These are phyloP conservation scores for Polydrusus pterygomalis DNA, from an alignment of 2,888 invertebrate species.

Conservation along the genomic window DNA sequence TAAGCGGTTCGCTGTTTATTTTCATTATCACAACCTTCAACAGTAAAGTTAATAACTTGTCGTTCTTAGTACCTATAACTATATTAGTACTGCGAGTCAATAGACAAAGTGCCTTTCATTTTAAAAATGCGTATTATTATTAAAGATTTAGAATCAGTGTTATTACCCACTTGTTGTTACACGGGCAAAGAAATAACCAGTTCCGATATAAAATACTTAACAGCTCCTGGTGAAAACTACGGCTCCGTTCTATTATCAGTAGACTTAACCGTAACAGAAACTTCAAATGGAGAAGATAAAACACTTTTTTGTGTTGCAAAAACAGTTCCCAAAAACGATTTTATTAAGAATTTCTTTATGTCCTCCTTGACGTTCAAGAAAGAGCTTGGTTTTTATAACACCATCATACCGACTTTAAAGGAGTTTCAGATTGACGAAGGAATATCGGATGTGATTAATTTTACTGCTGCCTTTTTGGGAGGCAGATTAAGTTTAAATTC, in stretches of 20 bases:
- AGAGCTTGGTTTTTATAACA: constrained; percentile 73
- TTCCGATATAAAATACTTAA: constrained; percentile 61
- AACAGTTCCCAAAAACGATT: constrained; percentile 55
- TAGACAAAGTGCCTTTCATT: not conserved
- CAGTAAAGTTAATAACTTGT: not conserved
- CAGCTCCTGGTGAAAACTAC: constrained; percentile 77
- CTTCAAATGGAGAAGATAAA: constrained; percentile 38
- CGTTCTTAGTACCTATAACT: not conserved
- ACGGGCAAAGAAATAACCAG: constrained; percentile 34
- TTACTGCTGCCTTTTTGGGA: constrained; percentile 72
- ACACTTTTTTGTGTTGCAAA: constrained; percentile 55
- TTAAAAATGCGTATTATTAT: constrained; percentile 15
- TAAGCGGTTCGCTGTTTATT: not conserved
- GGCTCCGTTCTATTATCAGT: constrained; percentile 75
- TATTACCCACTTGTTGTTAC: constrained; percentile 13
- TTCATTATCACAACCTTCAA: constrained; percentile 9
- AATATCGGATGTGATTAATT: constrained; percentile 67
- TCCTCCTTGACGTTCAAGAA: constrained; percentile 73
- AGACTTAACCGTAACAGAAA: constrained; percentile 65
- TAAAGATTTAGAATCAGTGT: constrained; percentile 19
- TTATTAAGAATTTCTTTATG: constrained; percentile 70
- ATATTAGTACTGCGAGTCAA: not conserved
- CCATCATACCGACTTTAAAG: constrained; percentile 70
- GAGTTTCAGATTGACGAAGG: constrained; percentile 71
- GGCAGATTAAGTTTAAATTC: constrained; percentile 64